Percentiles rank a stretch among this genome's conserved stretches.
Evolutionary conservation across 2,888 invertebrate species (phyloP).

Genomic region (Rambutsinella grinnellia): DNA sequence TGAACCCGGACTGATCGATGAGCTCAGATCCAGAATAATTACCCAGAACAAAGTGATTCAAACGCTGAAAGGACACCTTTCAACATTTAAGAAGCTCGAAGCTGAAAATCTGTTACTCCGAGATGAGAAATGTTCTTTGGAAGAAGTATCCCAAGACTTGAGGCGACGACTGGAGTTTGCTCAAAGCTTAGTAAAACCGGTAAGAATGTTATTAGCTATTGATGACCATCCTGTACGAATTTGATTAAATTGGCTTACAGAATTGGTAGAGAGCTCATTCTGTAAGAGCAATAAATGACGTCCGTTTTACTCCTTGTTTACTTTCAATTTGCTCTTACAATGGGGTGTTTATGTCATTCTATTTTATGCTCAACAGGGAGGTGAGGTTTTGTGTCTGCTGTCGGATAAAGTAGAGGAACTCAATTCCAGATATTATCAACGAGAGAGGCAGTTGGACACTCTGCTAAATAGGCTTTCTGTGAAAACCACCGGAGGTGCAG

Average conservation of each 20-base stretch:
- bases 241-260: neutral
- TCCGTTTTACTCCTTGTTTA: neutral
- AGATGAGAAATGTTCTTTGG: slow-evolving; percentile 49
- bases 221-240: too few species aligned
- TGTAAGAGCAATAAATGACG: neutral
- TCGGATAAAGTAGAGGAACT: slow-evolving; percentile 60
- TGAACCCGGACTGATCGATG: slow-evolving; percentile 40
- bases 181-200: slow-evolving; percentile 55
- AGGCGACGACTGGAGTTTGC: slow-evolving; percentile 45
- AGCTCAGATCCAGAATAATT: slow-evolving; percentile 52
- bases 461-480: slow-evolving; percentile 49
- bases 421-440: slow-evolving; percentile 51
- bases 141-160: slow-evolving; percentile 52
- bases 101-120: slow-evolving; percentile 29
- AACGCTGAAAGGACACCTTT: slow-evolving; percentile 50
- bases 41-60: slow-evolving; percentile 59
- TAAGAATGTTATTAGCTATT: too few species aligned
- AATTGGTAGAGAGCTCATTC: neutral
- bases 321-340: slow-evolving; percentile 8
- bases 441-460: slow-evolving; percentile 58
- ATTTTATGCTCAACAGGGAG: slow-evolving; percentile 41
- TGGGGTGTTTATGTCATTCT: neutral
- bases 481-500: slow-evolving; percentile 20
- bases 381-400: slow-evolving; percentile 55
- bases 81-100: slow-evolving; percentile 45